Evolutionary conservation across 2,888 invertebrate species (phyloP), one percentile per base, ranked within the genome.

Genomic region (Apamea anceps): DNA sequence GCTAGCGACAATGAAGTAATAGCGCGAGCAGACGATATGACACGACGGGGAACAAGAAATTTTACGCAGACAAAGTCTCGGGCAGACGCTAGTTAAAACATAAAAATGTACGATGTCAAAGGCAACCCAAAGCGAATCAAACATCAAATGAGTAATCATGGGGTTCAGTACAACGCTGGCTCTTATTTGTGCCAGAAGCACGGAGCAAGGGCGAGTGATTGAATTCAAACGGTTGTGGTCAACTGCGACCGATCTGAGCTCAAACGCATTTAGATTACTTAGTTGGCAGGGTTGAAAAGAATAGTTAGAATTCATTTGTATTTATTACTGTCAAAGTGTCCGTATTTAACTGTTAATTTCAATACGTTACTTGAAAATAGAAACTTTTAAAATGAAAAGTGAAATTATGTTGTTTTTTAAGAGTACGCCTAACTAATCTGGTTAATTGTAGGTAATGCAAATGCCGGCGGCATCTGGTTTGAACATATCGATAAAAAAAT

Each of bases 201-300:
- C 4, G 0, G 60, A 60, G 66, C 18, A 28, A 15, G 28, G 45
- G 60, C 78, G 37, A 71, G 18, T 60, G 71, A 54, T 83, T 67
- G 71, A 28, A 51, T 37, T 72, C 51, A 57, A 81, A 77, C 78
- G 66, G 62, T 54, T 67, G 81, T 77, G 71, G 81, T 72, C 60
- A 66, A 72, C 66, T 45, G 45, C 0, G 5, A 15, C 45, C 51
- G 42, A 12, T 60, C 15, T n/a, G 2, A 66, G 60, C 54, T 83
- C 45, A 77, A 81, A 81, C 68, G 77, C 57, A 82, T 82, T 76
- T 21, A 70, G n/a, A 76, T 82, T n/a, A n/a, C n/a, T n/a, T 80
- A 57, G 45, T 82, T 63, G n/a, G 32, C 0, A 15, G 37, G 51
- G 42, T 54, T 73, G 54, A 68, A n/a, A 62, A 67, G 45, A 62